Evolutionary conservation across 2,888 invertebrate species (phyloP).

Genomic region (Syrista parreyssii): DNA sequence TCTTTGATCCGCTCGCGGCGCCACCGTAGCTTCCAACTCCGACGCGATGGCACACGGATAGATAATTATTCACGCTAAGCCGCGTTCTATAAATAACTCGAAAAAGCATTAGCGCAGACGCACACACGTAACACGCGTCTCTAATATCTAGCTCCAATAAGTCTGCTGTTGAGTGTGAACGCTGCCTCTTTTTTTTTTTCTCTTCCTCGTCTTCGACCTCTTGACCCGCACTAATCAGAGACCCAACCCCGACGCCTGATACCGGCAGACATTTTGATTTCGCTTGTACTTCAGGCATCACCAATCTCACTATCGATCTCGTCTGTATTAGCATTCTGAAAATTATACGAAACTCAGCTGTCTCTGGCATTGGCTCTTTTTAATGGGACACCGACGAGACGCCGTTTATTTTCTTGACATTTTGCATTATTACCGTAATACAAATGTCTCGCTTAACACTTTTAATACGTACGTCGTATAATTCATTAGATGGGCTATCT

Average conservation of each 20-base stretch:
- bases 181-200: not conserved
- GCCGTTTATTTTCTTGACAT: not conserved
- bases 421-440: not conserved
- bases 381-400: not conserved
- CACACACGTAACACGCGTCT: not conserved
- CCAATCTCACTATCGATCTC: no score
- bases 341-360: no score
- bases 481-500: not conserved
- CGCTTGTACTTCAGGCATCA: not conserved
- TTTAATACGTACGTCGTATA: not conserved
- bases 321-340: not conserved
- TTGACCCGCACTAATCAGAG: not conserved
- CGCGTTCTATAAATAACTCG: not conserved
- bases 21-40: not conserved
- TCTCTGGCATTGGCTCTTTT: not conserved
- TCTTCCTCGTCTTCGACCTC: not conserved
- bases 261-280: not conserved
- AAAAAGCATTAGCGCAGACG: not conserved
- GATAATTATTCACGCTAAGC: not conserved
- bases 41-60: not conserved
- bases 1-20: slow-evolving; percentile 2
- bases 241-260: not conserved
- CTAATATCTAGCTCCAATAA: not conserved
- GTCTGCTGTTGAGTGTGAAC: not conserved
- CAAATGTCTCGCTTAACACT: not conserved